Evolutionary conservation across 1,140 invertebrate species (phyloP), one percentile per base, ranked within the genome.

Genomic region (Hycleus phaleratus): DNA sequence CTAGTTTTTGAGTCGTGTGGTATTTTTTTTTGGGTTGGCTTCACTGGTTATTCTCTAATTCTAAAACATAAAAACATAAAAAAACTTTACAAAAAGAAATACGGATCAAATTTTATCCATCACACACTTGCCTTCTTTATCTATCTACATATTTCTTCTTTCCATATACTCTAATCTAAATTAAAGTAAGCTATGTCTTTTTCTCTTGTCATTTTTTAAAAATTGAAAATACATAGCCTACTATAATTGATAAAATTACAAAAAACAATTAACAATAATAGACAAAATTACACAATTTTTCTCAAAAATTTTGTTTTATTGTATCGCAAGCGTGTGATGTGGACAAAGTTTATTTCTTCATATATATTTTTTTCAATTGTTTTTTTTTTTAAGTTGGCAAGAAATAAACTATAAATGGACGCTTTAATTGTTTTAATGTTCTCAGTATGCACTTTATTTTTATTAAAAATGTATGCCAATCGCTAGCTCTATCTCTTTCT

Each of bases 401-500:
- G 43, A 49, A 54, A 55, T 58, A 60, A 58, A 53, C 59, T 53
- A 32, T 32, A 32, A 32, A 51, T 54, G 11, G 26, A 46, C 54
- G 68, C 68, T 70, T 70, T 70, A 68, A 62, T 65, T 70, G 68
- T 70, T 61, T 66, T 49, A 63, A 63, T 63, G 62, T 63, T 58
- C 54, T 53, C 9, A 42, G 51, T 58, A 63, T 70, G 68, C 68
- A 70, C 68, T 68, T 56, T 58, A 42, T n/a, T n/a, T 11, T 58
- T 18, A 18, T 18, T 44, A 58, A 65, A 55, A 60, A 65, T 66
- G 68, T 62, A 62, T 70, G 68, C 68, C 61, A 67, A 68, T 64
- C 65, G 68, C 68, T 70, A 69, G 67, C 65, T 70, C 67, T 70
- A 67, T 68, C 65, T 70, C 67, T 70, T 67, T 67, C 62, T 70